Evolutionary conservation across 2,797 vertebrate genomes (phyloP), one percentile per base, ranked within the genome.

Genomic region (Agapornis canus): DNA sequence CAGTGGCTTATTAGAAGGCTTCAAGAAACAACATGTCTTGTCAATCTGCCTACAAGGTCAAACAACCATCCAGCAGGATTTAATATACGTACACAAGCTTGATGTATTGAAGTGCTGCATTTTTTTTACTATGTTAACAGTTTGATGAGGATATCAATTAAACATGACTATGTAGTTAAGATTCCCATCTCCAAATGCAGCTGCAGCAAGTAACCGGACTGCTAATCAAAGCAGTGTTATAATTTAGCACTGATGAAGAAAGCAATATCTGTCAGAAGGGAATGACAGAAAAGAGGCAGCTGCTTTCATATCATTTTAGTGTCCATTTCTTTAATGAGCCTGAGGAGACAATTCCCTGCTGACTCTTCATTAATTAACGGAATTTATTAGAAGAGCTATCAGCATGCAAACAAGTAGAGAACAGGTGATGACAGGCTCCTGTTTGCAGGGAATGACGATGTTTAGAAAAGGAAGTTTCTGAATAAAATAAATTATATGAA

Each of bases 301-400:
- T 90, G 90, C 85, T 91, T 95, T 96, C 79, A 27, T 91, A 87
- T 94, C 60, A 75, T 86, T 96, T 96, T 71, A 93, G 61, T 82
- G 91, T 95, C 92, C 94, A 69, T 73, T 72, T 87, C 78, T 96
- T 94, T 96, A 97, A 97, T 95, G 94, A 95, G 94, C 90, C 60
- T 57, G 68, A 95, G 56, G 92, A 88, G 66, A 75, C 63, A 69
- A 89, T 90, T 94, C 94, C 78, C 90, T 75, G 80, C 60, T 92
- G 95, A 90, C 84, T 93, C 89, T 91, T 95, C 92, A 94, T 95
- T 97, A 97, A 95, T 97, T 94, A 96, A 94, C 91, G 70, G 48
- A 60, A 96, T 90, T 91, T 95, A 94, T 91, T 82, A 95, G 63
- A 82, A 82, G 40, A 86, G 70, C 85, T 95, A 93, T 87, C 86